These are phyloP conservation scores for Sclerurus mexicanus DNA, from an alignment of 2,113 vertebrate genomes.

Conservation along the genomic window DNA sequence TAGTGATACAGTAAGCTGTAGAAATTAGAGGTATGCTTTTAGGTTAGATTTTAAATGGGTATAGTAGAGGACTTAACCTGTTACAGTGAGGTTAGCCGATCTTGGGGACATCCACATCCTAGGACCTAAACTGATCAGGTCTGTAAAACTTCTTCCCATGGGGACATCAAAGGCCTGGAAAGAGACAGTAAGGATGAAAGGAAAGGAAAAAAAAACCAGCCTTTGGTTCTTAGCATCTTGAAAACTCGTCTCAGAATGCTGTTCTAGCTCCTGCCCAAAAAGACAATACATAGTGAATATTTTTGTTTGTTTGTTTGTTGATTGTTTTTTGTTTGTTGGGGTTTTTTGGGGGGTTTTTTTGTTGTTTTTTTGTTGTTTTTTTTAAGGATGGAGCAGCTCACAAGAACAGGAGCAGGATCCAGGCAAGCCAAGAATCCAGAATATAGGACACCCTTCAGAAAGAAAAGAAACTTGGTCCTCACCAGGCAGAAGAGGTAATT, in stretches of 20 bases:
- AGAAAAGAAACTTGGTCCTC: not conserved
- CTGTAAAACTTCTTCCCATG: not conserved
- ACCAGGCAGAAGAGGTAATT: not conserved
- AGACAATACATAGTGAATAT: not conserved
- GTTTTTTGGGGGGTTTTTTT: no score
- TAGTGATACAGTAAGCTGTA: not conserved
- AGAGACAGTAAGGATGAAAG: not conserved
- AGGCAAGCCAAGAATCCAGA: not conserved
- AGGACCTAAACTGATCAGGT: not conserved
- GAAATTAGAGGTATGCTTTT: not conserved
- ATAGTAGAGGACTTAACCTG: not conserved
- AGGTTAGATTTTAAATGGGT: not conserved
- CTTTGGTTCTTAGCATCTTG: not conserved
- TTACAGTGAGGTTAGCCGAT: not conserved
- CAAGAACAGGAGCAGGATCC: not conserved
- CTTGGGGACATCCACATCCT: not conserved
- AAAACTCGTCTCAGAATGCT: not conserved
- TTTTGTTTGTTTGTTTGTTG: not conserved
- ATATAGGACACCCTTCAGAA: not conserved
- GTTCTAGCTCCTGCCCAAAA: not conserved
- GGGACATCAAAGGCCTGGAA: not conserved
- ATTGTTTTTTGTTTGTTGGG: no score
- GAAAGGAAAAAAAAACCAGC: accelerated
- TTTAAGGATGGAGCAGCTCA: not conserved
- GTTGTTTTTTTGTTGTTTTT: not conserved